Percentiles rank a stretch among this genome's conserved stretches.
Evolutionary conservation across 2,113 vertebrate genomes (phyloP).

Genomic region (Euleptes europaea): DNA sequence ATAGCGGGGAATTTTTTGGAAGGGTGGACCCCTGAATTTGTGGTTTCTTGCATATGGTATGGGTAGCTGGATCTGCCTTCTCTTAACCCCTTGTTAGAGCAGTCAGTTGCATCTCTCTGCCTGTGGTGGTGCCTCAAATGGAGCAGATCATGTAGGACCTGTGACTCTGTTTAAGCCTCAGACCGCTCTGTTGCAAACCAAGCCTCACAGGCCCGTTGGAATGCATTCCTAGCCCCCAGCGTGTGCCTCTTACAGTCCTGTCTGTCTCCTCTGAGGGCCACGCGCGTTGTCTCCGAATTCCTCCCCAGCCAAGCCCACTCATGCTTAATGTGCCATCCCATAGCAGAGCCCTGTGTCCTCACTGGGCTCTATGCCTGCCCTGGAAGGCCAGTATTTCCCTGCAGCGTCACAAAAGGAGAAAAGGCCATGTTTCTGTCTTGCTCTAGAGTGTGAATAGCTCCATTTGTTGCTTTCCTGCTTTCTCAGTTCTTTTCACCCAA

Average conservation of each 20-base stretch:
- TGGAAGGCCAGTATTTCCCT: not conserved
- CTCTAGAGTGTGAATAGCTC: not conserved
- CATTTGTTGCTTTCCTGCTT: not conserved
- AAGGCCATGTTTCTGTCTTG: not conserved
- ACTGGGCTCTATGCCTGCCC: not conserved
- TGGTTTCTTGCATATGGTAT: not conserved
- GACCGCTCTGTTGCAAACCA: not conserved
- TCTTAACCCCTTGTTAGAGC: not conserved
- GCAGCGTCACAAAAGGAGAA: not conserved
- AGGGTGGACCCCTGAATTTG: not conserved
- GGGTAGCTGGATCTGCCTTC: not conserved
- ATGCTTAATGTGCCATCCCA: not conserved
- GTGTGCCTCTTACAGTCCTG: not conserved
- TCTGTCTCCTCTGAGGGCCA: not conserved
- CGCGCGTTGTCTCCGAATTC: not conserved
- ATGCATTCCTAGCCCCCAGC: not conserved
- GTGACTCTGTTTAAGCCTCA: not conserved
- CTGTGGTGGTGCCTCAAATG: not conserved
- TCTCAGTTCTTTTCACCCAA: not conserved
- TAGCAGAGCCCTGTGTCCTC: not conserved
- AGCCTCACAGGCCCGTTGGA: not conserved
- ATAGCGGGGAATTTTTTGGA: not conserved
- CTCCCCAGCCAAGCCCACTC: not conserved
- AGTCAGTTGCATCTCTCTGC: not conserved
- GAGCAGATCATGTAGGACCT: too few relatives aligned